Conservation (phyloP, 2,113 vertebrate genomes). For the Brachionichthys hirsutus region DNA sequence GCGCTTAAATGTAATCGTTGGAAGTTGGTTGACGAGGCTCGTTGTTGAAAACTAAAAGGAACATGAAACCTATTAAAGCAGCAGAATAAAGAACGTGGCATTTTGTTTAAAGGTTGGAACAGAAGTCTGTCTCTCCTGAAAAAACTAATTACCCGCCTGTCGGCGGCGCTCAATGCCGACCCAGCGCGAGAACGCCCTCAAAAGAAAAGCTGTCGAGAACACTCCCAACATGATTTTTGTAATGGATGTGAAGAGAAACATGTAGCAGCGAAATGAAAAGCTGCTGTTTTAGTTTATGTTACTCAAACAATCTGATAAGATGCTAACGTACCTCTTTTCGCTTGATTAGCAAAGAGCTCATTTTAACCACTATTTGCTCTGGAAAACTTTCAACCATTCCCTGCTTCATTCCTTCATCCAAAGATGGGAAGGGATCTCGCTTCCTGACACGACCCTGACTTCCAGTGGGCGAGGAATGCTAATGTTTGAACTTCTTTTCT, state of each 20-base stretch:
- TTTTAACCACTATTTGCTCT: no score
- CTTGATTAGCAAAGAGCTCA: no score
- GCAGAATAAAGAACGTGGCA: not conserved
- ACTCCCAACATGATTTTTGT: not conserved
- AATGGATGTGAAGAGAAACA: not conserved
- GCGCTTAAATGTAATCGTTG: not conserved
- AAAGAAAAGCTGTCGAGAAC: not conserved
- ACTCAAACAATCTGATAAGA: no score
- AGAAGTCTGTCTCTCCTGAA: not conserved
- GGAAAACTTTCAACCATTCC: no score
- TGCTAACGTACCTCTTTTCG: no score
- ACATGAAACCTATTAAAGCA: not conserved
- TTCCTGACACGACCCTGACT: no score
- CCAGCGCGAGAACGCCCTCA: not conserved
- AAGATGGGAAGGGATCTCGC: no score
- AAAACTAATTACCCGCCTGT: conserved; percentile 6
- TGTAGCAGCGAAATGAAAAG: not conserved
- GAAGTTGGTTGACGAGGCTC: not conserved
- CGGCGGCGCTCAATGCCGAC: not conserved
- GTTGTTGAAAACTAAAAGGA: not conserved
- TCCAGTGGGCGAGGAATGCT: no score
- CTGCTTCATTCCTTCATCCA: no score
- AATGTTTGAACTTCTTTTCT: no score
- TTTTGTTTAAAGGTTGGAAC: not conserved
- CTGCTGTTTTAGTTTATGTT: no score